Evolutionary conservation across 2,888 invertebrate genomes (phyloP).

Genomic region (Rhagophthalmus giganteus): DNA sequence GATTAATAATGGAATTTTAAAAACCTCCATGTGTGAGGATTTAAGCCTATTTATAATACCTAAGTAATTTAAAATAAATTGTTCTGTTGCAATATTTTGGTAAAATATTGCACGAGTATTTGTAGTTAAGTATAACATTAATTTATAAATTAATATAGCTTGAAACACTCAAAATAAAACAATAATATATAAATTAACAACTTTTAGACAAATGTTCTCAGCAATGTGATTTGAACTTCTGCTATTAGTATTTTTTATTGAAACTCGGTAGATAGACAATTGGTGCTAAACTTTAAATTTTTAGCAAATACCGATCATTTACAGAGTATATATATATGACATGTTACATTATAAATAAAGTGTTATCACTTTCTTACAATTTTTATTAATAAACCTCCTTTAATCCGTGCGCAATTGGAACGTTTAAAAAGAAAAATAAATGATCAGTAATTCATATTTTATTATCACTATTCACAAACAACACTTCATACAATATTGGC

Average conservation of each 20-base stretch:
- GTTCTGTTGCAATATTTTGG: constrained; percentile 5
- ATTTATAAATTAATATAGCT: neutral
- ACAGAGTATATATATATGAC: constrained; percentile 22
- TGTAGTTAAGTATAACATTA: constrained; percentile 21
- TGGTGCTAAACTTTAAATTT: constrained; percentile 25
- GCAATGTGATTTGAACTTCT: constrained; percentile 17
- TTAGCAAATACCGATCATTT: constrained; percentile 24
- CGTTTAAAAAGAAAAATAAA: no score
- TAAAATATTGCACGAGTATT: constrained; percentile 20
- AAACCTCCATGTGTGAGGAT: neutral
- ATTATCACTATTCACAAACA: constrained; percentile 29
- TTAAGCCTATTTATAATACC: constrained; percentile 1
- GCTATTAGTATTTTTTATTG: constrained; percentile 17
- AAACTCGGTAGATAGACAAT: constrained; percentile 16
- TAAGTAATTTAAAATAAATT: no score
- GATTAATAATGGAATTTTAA: neutral
- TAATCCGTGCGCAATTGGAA: neutral
- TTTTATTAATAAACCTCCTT: neutral
- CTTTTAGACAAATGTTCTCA: constrained; percentile 9
- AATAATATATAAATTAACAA: neutral
- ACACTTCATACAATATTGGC: constrained; percentile 25
- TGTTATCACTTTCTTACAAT: constrained; percentile 9
- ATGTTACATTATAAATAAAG: constrained; percentile 23
- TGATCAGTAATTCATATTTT: constrained; percentile 15
- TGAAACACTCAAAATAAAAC: neutral